phyloP scores from a whole-genome alignment of 2,113 vertebrate genomes.

The Pteruthius melanotis region DNA sequence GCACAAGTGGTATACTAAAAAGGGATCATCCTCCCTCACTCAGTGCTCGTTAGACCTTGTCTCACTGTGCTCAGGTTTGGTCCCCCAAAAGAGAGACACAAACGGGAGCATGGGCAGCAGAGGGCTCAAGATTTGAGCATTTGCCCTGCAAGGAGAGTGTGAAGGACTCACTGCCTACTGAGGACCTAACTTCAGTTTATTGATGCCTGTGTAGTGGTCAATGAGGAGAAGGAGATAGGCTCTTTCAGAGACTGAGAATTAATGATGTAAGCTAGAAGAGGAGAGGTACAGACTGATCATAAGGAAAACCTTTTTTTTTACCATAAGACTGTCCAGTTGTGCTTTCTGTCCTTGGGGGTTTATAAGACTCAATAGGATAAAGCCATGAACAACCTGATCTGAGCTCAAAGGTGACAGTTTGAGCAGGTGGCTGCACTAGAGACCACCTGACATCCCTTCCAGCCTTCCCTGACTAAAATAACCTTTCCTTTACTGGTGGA shows the following conservation, averaged over 20 bases:
- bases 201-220: background rate
- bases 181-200: background rate
- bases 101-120: background rate
- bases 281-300: background rate
- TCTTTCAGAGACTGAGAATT: background rate
- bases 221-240: background rate
- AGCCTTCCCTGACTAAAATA: background rate
- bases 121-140: background rate
- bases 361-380: background rate
- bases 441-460: background rate
- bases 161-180: background rate
- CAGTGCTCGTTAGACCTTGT: background rate
- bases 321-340: background rate
- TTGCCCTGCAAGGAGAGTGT: background rate
- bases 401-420: background rate
- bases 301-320: background rate
- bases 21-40: background rate
- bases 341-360: background rate
- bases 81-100: background rate
- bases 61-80: background rate
- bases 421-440: background rate
- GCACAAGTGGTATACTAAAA: background rate
- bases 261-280: background rate
- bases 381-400: background rate
- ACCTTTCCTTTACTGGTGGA: background rate